Evolutionary conservation across 2,113 vertebrate genomes (phyloP).

Genomic region (Gobius niger): DNA sequence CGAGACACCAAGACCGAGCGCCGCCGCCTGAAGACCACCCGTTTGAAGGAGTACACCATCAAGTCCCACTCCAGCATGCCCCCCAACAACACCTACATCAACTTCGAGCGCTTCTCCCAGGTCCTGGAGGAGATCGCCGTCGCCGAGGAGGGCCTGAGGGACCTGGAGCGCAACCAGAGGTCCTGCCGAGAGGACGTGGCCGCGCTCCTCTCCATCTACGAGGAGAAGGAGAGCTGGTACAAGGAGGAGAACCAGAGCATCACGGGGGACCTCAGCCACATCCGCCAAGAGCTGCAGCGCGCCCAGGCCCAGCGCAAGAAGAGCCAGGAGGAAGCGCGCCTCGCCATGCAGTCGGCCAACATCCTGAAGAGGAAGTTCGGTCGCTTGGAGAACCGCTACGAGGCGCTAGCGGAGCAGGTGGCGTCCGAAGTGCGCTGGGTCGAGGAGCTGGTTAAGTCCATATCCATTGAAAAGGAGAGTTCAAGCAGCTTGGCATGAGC

Average conservation of each 20-base stretch:
- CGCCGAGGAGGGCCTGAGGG: constrained; percentile 86
- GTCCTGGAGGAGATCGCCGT: constrained; percentile 91
- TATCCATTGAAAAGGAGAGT: constrained; percentile 78
- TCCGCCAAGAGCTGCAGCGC: constrained; percentile 88
- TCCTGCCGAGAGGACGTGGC: constrained; percentile 90
- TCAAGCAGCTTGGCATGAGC: constrained; percentile 77
- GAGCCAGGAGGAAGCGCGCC: constrained; percentile 86
- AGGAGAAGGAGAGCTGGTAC: constrained; percentile 96
- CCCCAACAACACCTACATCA: constrained; percentile 96
- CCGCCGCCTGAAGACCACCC: constrained; percentile 91
- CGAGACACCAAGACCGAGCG: constrained; percentile 86
- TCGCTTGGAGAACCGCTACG: constrained; percentile 91
- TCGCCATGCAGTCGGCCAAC: constrained; percentile 81
- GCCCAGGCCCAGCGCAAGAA: constrained; percentile 85
- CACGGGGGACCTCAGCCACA: constrained; percentile 83
- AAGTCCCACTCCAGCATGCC: constrained; percentile 99
- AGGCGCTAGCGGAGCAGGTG: constrained; percentile 88
- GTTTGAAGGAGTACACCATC: constrained; percentile 98
- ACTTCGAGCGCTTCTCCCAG: constrained; percentile 96
- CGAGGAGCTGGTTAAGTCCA: constrained; percentile 89
- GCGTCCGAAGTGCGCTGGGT: constrained; percentile 91
- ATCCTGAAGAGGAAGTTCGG: constrained; percentile 88
- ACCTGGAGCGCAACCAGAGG: constrained; percentile 86
- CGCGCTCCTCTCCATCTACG: constrained; percentile 89
- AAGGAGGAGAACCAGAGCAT: constrained; percentile 92